Conservation (phyloP, 2,888 invertebrate genomes). For the Artemia sp. region DNA sequence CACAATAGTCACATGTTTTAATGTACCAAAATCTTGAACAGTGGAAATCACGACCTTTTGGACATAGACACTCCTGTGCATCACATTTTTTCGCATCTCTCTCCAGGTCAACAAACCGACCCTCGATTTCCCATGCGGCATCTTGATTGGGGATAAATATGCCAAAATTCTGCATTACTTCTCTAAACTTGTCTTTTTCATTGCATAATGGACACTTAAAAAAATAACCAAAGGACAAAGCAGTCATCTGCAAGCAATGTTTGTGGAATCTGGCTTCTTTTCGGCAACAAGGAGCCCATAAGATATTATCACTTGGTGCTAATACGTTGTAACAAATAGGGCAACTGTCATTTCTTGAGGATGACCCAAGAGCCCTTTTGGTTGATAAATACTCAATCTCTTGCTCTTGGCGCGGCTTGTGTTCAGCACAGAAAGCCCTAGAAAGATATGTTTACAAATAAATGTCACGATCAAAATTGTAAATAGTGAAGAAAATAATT, state of each 20-base stretch:
- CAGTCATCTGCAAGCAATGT: constrained; percentile 16
- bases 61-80: constrained; percentile 42
- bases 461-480: too few species aligned
- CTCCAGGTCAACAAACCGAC: constrained; percentile 53
- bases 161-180: constrained; percentile 45
- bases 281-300: constrained; percentile 22
- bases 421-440: too few species aligned
- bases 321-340: constrained; percentile 19
- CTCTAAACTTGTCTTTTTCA: constrained; percentile 45
- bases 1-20: background rate
- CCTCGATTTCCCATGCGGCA: constrained; percentile 66
- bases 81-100: constrained; percentile 45
- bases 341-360: constrained; percentile 14
- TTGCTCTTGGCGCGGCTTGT: too few species aligned
- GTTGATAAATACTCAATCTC: too few species aligned
- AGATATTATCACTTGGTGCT: constrained; percentile 16
- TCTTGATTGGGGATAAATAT: constrained; percentile 65
- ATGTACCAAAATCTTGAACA: background rate
- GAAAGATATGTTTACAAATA: too few species aligned
- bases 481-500: too few species aligned
- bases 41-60: constrained; percentile 37
- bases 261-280: constrained; percentile 20
- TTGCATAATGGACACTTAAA: constrained; percentile 36
- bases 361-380: too few species aligned
- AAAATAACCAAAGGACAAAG: constrained; percentile 18